These are phyloP conservation scores for Echinometra lucunter DNA, from an alignment of 53 echinoderm and acorn worm genomes.

Conservation along the genomic window DNA sequence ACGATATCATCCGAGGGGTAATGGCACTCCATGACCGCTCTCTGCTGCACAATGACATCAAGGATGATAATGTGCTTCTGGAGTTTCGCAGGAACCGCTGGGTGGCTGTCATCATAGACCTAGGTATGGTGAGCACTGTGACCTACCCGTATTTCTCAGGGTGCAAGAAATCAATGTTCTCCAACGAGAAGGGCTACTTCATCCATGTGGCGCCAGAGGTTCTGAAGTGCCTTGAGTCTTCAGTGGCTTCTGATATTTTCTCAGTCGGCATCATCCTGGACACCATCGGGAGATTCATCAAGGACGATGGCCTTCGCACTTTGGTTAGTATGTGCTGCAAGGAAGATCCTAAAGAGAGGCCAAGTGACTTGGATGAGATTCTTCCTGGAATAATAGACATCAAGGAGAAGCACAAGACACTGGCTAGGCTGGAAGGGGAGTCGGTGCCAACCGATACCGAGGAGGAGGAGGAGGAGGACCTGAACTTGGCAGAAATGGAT, in stretches of 20 bases:
- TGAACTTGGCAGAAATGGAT: too few relatives aligned
- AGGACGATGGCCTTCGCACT: not conserved
- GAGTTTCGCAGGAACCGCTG: conserved; percentile 10
- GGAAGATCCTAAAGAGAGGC: not conserved
- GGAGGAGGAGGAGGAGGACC: not conserved
- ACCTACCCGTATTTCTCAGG: not conserved
- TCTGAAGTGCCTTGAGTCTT: not conserved
- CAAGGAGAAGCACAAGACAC: conserved; percentile 28
- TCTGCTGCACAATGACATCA: conserved; percentile 58
- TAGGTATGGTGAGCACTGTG: conserved; percentile 35
- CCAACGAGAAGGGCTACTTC: not conserved
- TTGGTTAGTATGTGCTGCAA: not conserved
- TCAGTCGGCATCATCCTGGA: conserved; percentile 22
- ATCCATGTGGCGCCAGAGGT: not conserved
- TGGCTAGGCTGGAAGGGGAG: not conserved
- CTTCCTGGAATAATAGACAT: not conserved
- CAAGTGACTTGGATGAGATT: not conserved
- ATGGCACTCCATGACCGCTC: not conserved
- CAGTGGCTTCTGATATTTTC: conserved; percentile 34
- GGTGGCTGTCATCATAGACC: conserved; percentile 37
- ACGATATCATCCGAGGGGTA: conserved; percentile 38
- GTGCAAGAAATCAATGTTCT: not conserved
- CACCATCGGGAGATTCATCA: conserved; percentile 12
- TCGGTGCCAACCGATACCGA: not conserved
- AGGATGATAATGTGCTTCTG: conserved; percentile 49